Evolutionary conservation across 2,797 vertebrate genomes (phyloP).

Genomic region (Dendrocincla tyrannina): DNA sequence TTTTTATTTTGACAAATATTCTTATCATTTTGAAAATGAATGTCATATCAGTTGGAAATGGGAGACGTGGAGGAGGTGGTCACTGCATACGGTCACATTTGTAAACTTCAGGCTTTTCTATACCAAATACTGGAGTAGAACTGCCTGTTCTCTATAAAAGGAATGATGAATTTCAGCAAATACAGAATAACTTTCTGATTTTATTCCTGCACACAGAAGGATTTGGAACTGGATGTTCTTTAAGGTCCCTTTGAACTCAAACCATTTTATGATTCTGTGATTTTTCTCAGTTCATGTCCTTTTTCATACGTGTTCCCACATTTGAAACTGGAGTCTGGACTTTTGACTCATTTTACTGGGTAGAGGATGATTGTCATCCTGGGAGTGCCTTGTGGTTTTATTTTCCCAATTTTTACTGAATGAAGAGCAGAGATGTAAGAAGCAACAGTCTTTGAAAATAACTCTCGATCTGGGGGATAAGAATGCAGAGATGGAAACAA

Average conservation of each 20-base stretch:
- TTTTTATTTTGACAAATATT: background rate
- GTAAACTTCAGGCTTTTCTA: background rate
- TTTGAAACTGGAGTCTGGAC: background rate
- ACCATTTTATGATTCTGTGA: background rate
- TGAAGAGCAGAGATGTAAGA: background rate
- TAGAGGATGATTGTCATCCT: background rate
- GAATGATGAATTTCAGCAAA: background rate
- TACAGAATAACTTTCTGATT: background rate
- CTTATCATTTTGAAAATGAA: background rate
- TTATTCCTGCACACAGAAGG: background rate
- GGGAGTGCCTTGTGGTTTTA: background rate
- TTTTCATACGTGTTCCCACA: background rate
- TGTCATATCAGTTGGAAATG: background rate
- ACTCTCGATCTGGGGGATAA: background rate
- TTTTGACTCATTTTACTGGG: background rate
- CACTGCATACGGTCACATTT: background rate
- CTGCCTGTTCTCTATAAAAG: background rate
- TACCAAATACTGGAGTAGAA: background rate
- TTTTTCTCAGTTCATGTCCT: background rate
- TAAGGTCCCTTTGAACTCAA: background rate
- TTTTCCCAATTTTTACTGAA: background rate
- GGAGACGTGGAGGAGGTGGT: background rate
- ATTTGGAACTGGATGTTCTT: background rate
- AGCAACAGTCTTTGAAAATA: background rate
- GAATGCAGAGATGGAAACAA: background rate